Evolutionary conservation across 2,797 vertebrate species (phyloP).

Genomic region (Rhyacichthys aspro): DNA sequence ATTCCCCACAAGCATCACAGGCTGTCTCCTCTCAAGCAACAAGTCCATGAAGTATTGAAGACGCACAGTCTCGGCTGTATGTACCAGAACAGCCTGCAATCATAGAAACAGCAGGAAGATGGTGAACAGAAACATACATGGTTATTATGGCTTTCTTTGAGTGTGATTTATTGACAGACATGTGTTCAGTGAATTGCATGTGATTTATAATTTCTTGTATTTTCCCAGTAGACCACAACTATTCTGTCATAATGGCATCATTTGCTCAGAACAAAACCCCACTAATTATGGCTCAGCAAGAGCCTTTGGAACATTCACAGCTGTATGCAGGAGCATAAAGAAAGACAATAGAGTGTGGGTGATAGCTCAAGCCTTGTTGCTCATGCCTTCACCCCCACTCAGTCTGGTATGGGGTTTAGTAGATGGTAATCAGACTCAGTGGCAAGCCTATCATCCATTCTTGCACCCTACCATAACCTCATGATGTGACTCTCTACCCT

Average conservation of each 20-base stretch:
- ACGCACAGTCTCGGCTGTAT: constrained; percentile 79
- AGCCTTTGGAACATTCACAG: constrained; percentile 78
- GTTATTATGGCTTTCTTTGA: constrained; percentile 77
- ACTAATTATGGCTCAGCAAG: constrained; percentile 81
- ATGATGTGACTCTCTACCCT: constrained; percentile 75
- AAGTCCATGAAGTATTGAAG: constrained; percentile 83
- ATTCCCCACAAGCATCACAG: constrained; percentile 83
- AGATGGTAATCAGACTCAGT: constrained; percentile 81
- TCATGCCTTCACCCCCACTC: constrained; percentile 75
- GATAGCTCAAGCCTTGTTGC: constrained; percentile 77
- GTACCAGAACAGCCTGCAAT: constrained; percentile 84
- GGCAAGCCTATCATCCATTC: constrained; percentile 77
- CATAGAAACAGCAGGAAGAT: constrained; percentile 63
- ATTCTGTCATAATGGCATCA: constrained; percentile 83
- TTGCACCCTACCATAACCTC: constrained; percentile 74
- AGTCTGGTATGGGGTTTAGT: constrained; percentile 71
- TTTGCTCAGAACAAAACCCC: constrained; percentile 81
- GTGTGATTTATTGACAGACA: constrained; percentile 82
- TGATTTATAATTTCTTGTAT: constrained; percentile 82
- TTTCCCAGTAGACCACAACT: constrained; percentile 73
- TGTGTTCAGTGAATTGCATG: constrained; percentile 79
- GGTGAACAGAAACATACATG: constrained; percentile 74
- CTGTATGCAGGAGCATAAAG: constrained; percentile 74
- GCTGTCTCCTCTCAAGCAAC: constrained; percentile 81
- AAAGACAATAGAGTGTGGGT: constrained; percentile 79